Base-by-base conservation (phyloP, 1,140 invertebrate species). In the Euglossa dilemma region DNA sequence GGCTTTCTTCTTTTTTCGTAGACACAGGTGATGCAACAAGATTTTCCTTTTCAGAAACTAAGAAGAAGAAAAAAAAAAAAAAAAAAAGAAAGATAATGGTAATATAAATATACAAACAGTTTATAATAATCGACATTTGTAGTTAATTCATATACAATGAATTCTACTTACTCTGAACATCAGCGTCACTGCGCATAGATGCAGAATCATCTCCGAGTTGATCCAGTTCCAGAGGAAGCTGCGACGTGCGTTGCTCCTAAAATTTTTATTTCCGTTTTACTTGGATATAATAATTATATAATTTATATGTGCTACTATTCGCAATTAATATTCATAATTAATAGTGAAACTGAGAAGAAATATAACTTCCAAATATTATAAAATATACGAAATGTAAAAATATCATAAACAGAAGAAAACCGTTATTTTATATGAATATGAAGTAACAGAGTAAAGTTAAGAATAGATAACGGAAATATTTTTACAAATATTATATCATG, bases 201-300 rank as follows among this genome's bases (percentile, higher is more conserved):
- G 96, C 96, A 93, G 97, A 97, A 95, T 98, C 97, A 97, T 98
- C 97, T 97, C 94, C 95, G 91, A 94, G 94, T 94, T 94, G 94
- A 91, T 98, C 97, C 95, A 97, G 96, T 95, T 97, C 97, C 96
- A 97, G 96, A 91, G 96, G 97, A 94, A 97, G 96, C 94, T 97
- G 97, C 91, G 97, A 97, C 92, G 96, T 97, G 95, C 97, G 97
- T 94, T 97, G 97, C 95, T 98, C 97, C 97, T 98, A 94, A 73
- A 92, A 93, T 75, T 28, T 59, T 25, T n/a, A 36, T 36, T 64
- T 14, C 11, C 50, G 11, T 76, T 7, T 28, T 61, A 72, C 8
- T 76, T 45, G n/a, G 11, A 23, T 25, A 18, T n/a, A 6, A 18
- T n/a, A 6, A n/a, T 8, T 50, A 59, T n/a, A 45, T 36, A 61